A percentile compares a stretch with the other conserved stretches of the same genome.
Evolutionary conservation across 2,888 invertebrate species (phyloP).

Genomic region (Notodromas monacha): DNA sequence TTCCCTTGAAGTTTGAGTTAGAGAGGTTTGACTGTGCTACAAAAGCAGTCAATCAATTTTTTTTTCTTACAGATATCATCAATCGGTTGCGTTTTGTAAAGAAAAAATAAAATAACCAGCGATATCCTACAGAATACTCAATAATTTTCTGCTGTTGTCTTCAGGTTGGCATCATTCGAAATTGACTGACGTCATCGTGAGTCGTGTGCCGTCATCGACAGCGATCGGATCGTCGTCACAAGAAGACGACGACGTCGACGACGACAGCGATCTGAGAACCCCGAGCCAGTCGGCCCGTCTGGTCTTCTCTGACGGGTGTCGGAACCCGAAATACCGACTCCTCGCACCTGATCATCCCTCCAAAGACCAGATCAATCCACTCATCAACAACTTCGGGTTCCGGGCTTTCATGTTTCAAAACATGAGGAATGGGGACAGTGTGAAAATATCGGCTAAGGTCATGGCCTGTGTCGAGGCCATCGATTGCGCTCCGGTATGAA

Average conservation of each 20-base stretch:
- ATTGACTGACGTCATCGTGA: conserved; percentile 12
- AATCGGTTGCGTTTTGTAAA: too few species aligned
- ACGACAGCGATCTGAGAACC: too few species aligned
- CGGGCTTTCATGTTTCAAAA: conserved; percentile 14
- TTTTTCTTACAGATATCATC: too few species aligned
- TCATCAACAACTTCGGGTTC: conserved; percentile 13
- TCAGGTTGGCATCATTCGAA: conserved; percentile 14
- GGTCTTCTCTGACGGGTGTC: conserved; percentile 13
- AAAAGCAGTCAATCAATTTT: too few species aligned
- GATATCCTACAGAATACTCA: too few species aligned
- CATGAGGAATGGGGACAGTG: conserved; percentile 13
- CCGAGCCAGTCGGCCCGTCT: conserved; percentile 11
- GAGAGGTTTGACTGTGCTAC: too few species aligned
- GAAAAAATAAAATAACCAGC: too few species aligned
- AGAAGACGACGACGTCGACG: conserved; percentile 9
- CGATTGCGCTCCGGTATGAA: conserved; percentile 14
- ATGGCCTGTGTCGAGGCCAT: conserved; percentile 13
- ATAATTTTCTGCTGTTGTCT: too few species aligned
- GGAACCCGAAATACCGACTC: conserved; percentile 12
- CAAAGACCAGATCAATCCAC: conserved; percentile 11
- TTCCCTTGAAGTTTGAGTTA: too few species aligned
- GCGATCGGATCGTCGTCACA: background rate
- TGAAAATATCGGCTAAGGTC: conserved; percentile 13
- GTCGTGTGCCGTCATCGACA: conserved; percentile 11
- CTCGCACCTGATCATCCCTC: conserved; percentile 13